These are phyloP conservation scores for Desmophyllum pertusum DNA, from an alignment of 92 coral and sea anemone species.

Conservation along the genomic window DNA sequence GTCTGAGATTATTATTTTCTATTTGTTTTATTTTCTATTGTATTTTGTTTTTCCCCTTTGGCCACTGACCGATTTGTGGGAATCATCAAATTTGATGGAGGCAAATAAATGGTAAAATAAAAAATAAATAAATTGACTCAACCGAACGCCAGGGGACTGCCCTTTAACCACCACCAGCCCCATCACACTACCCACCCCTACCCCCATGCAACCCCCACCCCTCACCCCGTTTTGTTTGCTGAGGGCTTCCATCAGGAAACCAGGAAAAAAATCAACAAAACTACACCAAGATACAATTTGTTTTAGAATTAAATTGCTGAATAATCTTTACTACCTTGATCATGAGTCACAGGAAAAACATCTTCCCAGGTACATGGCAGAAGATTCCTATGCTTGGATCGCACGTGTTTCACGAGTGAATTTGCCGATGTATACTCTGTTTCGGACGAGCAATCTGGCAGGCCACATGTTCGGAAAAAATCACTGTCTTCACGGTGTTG, in stretches of 20 bases:
- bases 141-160: background rate
- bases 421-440: conserved; percentile 25
- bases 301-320: background rate
- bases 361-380: conserved; percentile 8
- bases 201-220: no score
- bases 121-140: background rate
- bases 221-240: no score
- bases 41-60: no score
- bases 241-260: no score
- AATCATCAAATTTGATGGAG: no score
- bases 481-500: conserved; percentile 27
- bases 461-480: conserved; percentile 24
- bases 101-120: no score
- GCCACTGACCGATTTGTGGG: no score
- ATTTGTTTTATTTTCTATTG: no score
- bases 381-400: conserved; percentile 19
- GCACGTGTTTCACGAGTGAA: conserved; percentile 39
- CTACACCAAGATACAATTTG: background rate
- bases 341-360: conserved; percentile 18
- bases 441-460: conserved; percentile 29
- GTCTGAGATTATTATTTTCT: no score
- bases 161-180: conserved; percentile 5
- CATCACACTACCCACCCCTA: no score
- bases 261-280: no score
- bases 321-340: conserved; percentile 10